Conservation (phyloP, 2,797 vertebrate species). For the Pteropus rufus region DNA sequence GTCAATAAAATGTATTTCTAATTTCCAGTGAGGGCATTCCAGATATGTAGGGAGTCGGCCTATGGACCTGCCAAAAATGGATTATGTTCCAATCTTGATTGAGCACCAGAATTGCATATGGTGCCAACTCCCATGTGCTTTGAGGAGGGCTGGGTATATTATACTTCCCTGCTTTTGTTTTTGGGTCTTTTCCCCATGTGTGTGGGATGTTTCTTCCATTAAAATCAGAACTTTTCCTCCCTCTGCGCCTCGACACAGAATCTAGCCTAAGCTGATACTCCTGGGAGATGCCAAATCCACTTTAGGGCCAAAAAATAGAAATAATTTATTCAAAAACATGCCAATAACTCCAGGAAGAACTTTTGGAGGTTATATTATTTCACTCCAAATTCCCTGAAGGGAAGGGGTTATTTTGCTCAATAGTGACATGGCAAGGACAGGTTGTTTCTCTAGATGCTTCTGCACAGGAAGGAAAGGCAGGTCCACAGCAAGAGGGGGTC, state of each 20-base stretch:
- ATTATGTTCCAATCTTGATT: slow-evolving; percentile 59
- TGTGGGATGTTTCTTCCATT: slow-evolving; percentile 39
- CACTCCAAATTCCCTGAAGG: neutral
- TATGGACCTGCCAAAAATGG: slow-evolving; percentile 23
- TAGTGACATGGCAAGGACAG: neutral
- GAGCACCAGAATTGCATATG: slow-evolving; percentile 25
- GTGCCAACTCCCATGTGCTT: slow-evolving; percentile 22
- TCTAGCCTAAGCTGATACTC: neutral
- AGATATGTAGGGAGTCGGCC: slow-evolving; percentile 58
- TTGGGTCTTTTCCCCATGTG: neutral
- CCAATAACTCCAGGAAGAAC: neutral
- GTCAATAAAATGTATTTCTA: slow-evolving; percentile 2
- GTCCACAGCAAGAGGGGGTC: neutral
- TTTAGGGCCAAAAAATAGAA: neutral
- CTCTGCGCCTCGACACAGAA: neutral
- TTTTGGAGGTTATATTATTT: neutral
- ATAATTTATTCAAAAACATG: neutral
- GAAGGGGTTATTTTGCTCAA: neutral
- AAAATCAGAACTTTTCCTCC: slow-evolving; percentile 31
- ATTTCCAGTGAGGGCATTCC: slow-evolving; percentile 46
- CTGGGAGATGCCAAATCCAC: neutral
- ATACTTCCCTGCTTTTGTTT: neutral
- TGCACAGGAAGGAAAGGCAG: neutral
- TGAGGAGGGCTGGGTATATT: slow-evolving; percentile 1
- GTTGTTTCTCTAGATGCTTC: neutral